A percentile compares a stretch with the other conserved stretches of the same genome.
phyloP scores from a whole-genome alignment of 2,113 vertebrate genomes.

The Miniopterus natalensis region DNA sequence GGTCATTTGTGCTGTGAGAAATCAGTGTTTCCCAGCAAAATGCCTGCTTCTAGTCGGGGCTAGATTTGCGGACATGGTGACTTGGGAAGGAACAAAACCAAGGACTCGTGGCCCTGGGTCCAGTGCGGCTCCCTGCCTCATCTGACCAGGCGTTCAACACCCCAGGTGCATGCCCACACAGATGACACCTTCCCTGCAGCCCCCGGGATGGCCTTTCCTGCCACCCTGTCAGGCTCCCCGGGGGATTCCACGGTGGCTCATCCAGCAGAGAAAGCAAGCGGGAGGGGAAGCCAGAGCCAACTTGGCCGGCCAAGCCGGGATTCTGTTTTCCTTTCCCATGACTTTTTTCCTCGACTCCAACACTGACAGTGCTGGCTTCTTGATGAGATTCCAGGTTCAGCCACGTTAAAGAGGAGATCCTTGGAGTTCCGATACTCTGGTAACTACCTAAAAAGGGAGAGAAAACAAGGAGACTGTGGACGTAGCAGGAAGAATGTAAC shows the following conservation, averaged over 20 bases:
- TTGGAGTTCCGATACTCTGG: background rate
- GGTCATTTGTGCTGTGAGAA: background rate
- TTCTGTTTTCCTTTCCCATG: constrained; percentile 69
- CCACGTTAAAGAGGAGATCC: background rate
- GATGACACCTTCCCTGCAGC: accelerated
- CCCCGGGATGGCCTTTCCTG: background rate
- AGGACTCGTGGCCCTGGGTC: too few relatives aligned
- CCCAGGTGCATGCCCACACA: background rate
- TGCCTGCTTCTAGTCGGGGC: accelerated
- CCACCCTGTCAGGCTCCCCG: background rate
- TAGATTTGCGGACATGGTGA: background rate
- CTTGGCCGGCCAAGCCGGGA: background rate
- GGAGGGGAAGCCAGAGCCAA: background rate
- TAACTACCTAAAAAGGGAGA: constrained; percentile 31
- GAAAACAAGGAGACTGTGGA: background rate
- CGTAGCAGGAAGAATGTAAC: background rate
- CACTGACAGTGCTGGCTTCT: background rate
- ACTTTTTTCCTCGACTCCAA: constrained; percentile 26
- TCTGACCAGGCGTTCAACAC: too few relatives aligned
- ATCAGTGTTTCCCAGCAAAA: background rate
- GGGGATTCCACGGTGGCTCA: background rate
- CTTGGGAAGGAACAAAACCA: background rate
- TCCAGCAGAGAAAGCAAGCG: background rate
- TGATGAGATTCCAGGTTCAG: constrained; percentile 41
- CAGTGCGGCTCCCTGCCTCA: background rate